Evolutionary conservation across 2,888 invertebrate genomes (phyloP).

Genomic region (Gonocerus acuteangulatus): DNA sequence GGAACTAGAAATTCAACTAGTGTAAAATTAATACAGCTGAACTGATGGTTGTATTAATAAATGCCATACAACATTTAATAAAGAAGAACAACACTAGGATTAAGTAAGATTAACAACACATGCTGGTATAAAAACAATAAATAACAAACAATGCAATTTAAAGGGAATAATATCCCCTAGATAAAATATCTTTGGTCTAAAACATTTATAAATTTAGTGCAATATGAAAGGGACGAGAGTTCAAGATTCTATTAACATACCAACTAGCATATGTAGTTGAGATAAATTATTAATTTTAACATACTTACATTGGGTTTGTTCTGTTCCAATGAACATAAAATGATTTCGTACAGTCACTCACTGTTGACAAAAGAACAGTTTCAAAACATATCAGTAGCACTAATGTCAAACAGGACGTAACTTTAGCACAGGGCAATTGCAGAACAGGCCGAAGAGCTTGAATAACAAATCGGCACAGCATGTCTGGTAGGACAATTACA

Average conservation of each 20-base stretch:
- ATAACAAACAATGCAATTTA: no score
- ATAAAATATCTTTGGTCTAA: no score
- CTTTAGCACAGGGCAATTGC: conserved; percentile 40
- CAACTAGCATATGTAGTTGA: conserved; percentile 48
- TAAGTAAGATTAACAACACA: no score
- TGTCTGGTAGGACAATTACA: conserved; percentile 38
- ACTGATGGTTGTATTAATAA: no score
- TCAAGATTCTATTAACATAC: background rate
- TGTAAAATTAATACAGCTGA: no score
- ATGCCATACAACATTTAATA: no score
- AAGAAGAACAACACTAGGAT: no score
- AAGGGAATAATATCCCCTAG: no score
- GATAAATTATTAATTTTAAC: conserved; percentile 34
- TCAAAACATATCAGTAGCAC: conserved; percentile 51
- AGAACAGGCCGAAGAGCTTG: conserved; percentile 37
- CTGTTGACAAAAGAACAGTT: conserved; percentile 51
- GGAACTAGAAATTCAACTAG: no score
- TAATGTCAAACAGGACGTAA: conserved; percentile 50
- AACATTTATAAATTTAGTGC: no score
- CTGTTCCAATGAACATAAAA: conserved; percentile 88
- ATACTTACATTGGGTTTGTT: conserved; percentile 71
- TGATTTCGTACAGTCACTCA: conserved; percentile 70
- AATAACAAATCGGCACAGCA: conserved; percentile 36
- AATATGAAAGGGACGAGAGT: no score
- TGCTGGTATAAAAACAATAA: no score